phyloP scores from a whole-genome alignment of 2,113 vertebrate genomes.

The rabbit (Oryctolagus cuniculus) region DNA sequence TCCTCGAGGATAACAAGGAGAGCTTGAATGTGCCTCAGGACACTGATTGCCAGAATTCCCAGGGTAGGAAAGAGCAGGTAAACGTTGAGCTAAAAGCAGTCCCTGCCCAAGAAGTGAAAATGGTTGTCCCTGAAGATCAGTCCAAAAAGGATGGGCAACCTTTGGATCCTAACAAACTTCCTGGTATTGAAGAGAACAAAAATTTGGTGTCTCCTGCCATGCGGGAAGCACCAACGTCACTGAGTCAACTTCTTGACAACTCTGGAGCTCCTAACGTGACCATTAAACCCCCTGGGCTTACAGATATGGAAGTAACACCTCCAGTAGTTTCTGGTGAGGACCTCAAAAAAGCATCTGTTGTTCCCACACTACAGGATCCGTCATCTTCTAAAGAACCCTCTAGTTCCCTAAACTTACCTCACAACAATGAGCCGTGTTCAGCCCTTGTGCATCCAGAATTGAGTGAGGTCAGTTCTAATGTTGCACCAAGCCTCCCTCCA shows the following conservation, averaged over 20 bases:
- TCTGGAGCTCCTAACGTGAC: conserved; percentile 90
- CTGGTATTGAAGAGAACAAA: conserved; percentile 89
- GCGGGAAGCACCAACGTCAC: conserved; percentile 94
- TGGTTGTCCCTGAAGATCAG: conserved; percentile 88
- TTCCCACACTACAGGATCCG: conserved; percentile 86
- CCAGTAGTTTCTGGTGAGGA: conserved; percentile 85
- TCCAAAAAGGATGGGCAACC: conserved; percentile 86
- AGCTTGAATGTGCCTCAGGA: conserved; percentile 88
- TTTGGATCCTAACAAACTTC: conserved; percentile 85
- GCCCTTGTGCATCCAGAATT: conserved; percentile 85
- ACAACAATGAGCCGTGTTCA: conserved; percentile 84
- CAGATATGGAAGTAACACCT: conserved; percentile 84
- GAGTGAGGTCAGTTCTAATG: conserved; percentile 87
- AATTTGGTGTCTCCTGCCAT: conserved; percentile 89
- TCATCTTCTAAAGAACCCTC: conserved; percentile 85
- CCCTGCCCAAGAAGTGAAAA: conserved; percentile 90
- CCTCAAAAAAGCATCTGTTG: conserved; percentile 86
- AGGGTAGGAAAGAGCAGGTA: conserved; percentile 90
- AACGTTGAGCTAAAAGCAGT: conserved; percentile 89
- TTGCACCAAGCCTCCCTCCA: conserved; percentile 89
- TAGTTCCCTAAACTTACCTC: conserved; percentile 84
- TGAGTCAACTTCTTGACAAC: conserved; percentile 97
- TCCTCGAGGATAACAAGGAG: conserved; percentile 91
- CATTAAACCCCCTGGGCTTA: conserved; percentile 88
- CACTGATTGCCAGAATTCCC: conserved; percentile 86